A percentile compares a stretch with the other conserved stretches of the same genome.
phyloP scores from a whole-genome alignment of 1,140 invertebrate genomes.

The Drosophila trapezifrons region DNA sequence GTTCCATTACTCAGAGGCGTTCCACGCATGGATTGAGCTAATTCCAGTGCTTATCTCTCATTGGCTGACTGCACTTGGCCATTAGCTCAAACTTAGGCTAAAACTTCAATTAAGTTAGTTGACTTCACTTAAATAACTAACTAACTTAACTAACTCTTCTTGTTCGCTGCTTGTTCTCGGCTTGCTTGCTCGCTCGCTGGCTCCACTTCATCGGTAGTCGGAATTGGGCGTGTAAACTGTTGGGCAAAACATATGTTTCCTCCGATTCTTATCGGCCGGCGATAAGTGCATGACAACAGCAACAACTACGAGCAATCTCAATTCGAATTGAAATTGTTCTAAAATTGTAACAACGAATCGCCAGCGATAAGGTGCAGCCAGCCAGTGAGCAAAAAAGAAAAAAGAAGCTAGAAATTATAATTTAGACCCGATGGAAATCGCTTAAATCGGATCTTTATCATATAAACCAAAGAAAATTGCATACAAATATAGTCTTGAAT shows the following conservation, averaged over 20 bases:
- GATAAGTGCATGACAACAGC: slow-evolving; percentile 33
- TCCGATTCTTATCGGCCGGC: slow-evolving; percentile 45
- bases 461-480: too few species aligned
- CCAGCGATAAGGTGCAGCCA: slow-evolving; percentile 29
- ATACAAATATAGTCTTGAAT: too few species aligned
- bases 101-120: background rate
- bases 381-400: background rate
- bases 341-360: slow-evolving; percentile 41
- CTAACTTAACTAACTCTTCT: background rate
- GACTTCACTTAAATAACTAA: background rate
- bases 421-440: background rate
- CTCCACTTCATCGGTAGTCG: slow-evolving; percentile 38
- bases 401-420: background rate
- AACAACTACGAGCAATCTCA: slow-evolving; percentile 19
- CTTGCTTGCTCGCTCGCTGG: slow-evolving; percentile 3
- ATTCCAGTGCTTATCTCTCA: background rate
- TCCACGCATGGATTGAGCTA: background rate
- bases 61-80: background rate
- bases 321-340: slow-evolving; percentile 51
- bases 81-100: slow-evolving; percentile 9
- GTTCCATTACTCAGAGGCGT: slow-evolving; percentile 4
- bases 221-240: slow-evolving; percentile 46
- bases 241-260: slow-evolving; percentile 52
- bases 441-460: too few species aligned
- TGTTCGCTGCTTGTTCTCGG: background rate